Evolutionary conservation across 2,888 invertebrate genomes (phyloP), one percentile per base, ranked within the genome.

Genomic region (Eretmocerus hayati): DNA sequence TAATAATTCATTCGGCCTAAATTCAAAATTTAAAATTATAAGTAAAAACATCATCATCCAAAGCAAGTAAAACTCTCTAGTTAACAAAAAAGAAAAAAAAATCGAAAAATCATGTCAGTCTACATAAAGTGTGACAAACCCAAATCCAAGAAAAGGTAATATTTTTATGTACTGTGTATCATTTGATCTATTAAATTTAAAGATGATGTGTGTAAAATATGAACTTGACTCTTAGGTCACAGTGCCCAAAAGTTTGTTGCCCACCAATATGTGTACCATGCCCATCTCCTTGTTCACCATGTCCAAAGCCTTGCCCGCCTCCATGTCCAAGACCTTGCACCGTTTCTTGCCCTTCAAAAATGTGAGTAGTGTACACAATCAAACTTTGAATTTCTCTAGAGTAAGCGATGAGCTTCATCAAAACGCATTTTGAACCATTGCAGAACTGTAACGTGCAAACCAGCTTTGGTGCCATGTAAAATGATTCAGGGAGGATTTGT

Each of bases 41-140:
- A n/a, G n/a, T n/a, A n/a, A n/a, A n/a, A n/a, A n/a, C n/a, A n/a
- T n/a, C n/a, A n/a, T n/a, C n/a, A n/a, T n/a, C n/a, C 26, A 26
- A 13, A 4, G 2, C 31, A 19, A 8, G 37, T 13, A 26, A 26
- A 26, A 26, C 26, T 6, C 26, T 31, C 22, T 31, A 37, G 9
- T 20, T 30, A 16, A 20, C 37, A 38, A 43, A 20, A 15, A n/a
- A 16, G 16, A 16, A 33, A 21, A 43, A 2, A 30, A 40, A 30
- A 19, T 18, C 9, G 13, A 40, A 31, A 43, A 43, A 16, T 26
- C 26, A 48, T 48, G 43, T 48, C 48, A 21, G 59, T 62, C 15
- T 18, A 48, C 8, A 51, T 62, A 20, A 59, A 53, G 43, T 58
- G 59, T 41, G 49, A 51, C 18, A 55, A 57, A 30, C 46, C 46